Evolutionary conservation across 2,113 vertebrate genomes (phyloP).

Genomic region (Progne subis): DNA sequence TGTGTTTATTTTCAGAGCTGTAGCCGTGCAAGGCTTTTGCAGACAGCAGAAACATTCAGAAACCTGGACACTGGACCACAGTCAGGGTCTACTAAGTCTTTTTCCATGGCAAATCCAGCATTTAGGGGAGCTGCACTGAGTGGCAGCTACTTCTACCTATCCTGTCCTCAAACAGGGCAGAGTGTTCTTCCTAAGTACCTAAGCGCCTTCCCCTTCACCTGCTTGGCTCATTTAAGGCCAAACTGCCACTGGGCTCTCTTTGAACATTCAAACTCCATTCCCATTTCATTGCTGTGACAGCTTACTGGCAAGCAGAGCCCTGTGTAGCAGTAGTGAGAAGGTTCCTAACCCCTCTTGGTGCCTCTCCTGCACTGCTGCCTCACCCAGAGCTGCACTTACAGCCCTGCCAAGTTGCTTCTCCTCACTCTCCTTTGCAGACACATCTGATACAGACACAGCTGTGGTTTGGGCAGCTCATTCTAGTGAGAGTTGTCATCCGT

Average conservation of each 20-base stretch:
- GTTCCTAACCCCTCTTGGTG: not conserved
- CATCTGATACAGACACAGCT: not conserved
- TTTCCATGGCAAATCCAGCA: not conserved
- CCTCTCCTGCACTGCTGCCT: not conserved
- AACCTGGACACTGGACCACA: not conserved
- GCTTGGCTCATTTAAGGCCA: not conserved
- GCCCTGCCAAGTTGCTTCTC: not conserved
- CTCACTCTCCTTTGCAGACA: not conserved
- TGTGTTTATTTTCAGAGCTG: not conserved
- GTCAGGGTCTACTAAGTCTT: not conserved
- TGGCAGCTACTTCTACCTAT: not conserved
- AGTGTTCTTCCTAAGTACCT: not conserved
- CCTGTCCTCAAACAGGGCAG: not conserved
- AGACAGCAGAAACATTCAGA: not conserved
- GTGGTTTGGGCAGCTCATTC: not conserved
- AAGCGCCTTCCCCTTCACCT: not conserved
- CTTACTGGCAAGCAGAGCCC: not conserved
- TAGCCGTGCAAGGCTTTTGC: not conserved
- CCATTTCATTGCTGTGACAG: not conserved
- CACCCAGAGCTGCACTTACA: not conserved
- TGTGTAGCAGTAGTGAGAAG: not conserved
- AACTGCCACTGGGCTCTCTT: not conserved
- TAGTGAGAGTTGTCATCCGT: fast-evolving
- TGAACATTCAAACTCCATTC: not conserved
- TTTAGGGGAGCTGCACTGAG: not conserved